A percentile compares a stretch with the other conserved stretches of the same genome.
phyloP scores from a whole-genome alignment of 2,888 invertebrate species.

The Pycnomerus fuliginosus region DNA sequence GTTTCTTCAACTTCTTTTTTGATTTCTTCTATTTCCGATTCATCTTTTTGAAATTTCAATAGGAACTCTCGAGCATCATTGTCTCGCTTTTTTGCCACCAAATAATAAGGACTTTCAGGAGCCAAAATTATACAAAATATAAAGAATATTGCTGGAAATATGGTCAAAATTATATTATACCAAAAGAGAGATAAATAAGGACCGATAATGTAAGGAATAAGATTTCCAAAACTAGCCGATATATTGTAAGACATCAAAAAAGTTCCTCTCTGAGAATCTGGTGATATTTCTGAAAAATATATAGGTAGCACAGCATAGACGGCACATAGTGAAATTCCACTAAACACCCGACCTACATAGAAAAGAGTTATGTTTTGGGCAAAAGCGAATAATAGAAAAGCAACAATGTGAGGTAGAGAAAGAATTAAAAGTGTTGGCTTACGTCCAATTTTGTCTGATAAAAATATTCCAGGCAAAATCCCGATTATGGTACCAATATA shows the following conservation, averaged over 20 bases:
- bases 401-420: constrained; percentile 64
- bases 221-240: constrained; percentile 68
- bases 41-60: too few relatives aligned
- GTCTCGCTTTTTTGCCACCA: constrained; percentile 59
- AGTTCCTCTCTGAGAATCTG: constrained; percentile 73
- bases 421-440: constrained; percentile 67
- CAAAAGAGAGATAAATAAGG: constrained; percentile 66
- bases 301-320: constrained; percentile 74
- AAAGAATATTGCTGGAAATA: constrained; percentile 56
- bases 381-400: constrained; percentile 31
- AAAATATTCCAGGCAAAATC: constrained; percentile 65
- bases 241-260: constrained; percentile 70
- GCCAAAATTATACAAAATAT: constrained; percentile 62
- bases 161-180: constrained; percentile 56
- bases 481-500: constrained; percentile 57
- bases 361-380: constrained; percentile 21
- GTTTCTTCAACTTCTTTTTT: too few relatives aligned
- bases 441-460: constrained; percentile 65
- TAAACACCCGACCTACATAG: constrained; percentile 5
- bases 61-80: constrained; percentile 60
- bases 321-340: constrained; percentile 67
- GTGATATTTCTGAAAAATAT: constrained; percentile 81
- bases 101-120: constrained; percentile 78
- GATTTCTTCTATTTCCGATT: too few relatives aligned
- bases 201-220: constrained; percentile 69